phyloP scores from a whole-genome alignment of 2,113 vertebrate genomes.

The Craseonycteris thonglongyai region DNA sequence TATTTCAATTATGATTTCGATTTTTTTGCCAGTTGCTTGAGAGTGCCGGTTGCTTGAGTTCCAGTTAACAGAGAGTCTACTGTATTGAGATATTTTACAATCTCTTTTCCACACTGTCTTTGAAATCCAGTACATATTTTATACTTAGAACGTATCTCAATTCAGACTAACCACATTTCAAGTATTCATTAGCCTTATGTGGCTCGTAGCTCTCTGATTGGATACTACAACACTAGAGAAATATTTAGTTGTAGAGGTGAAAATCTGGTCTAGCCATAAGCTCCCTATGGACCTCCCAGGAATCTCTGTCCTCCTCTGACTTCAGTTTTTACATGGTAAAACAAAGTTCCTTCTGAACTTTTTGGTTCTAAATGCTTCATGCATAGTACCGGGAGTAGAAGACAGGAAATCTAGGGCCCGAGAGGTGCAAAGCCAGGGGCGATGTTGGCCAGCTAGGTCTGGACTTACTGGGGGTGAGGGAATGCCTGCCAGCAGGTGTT shows the following conservation, averaged over 20 bases:
- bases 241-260: background rate
- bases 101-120: constrained; percentile 7
- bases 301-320: background rate
- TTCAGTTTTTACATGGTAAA: constrained; percentile 17
- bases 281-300: background rate
- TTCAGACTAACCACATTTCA: background rate
- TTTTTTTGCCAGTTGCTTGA: no score
- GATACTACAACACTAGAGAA: background rate
- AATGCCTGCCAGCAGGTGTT: background rate
- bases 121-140: background rate
- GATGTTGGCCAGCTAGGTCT: background rate
- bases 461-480: background rate
- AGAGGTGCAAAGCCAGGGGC: background rate
- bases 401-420: background rate
- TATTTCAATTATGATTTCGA: no score
- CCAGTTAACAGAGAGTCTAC: no score
- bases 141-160: background rate
- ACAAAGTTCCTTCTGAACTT: constrained; percentile 17
- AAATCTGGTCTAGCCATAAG: background rate
- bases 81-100: background rate
- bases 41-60: no score
- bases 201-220: background rate
- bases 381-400: background rate
- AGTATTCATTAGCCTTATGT: background rate
- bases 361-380: background rate